Base-by-base conservation (phyloP, 2,113 vertebrate genomes). In the Xenopus borealis region DNA sequence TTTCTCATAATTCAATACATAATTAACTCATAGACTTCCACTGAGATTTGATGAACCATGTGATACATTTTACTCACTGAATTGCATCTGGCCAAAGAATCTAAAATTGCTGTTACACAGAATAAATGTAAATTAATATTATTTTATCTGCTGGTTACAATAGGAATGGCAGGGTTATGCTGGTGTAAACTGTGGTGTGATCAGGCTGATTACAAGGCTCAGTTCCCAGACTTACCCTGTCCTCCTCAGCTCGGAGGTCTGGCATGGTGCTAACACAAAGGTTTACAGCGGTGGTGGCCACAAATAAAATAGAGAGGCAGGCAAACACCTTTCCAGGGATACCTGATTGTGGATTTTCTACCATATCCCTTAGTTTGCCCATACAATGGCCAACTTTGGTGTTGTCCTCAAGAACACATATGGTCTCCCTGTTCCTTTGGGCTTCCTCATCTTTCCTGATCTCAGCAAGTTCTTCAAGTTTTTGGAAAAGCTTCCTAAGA, bases 231-330 rank as follows among this genome's bases (percentile, higher is more conserved):
- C 95, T 96, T 85, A 99, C 97, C 93, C 93, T 89, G 82, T 93
- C 93, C 79, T 98, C 97, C 81, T 98, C 96, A 12, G 95, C 95
- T 79, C 97, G 88, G 50, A 98, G 88, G 84, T 98, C 97, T 0
- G 97, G 97, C 97, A 99, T 98, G 80, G 97, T 99, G 89, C 97
- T 96, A 84, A 99, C 90, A 12, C 97, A 99, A 85, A 99, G 89
- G 87, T 95, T 99, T 83, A 99, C 77, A 0, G 97, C 96, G 0
- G 97, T 99, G 80, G 97, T 93, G 3, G 94, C 94, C 52, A 98
- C 97, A 79, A 99, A 98, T 78, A 98, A 85, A 62, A 99, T 91
- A 6, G 97, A 99, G 81, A 97, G 85, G 78, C 94, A 98, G 65
- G 97, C 97, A 18, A 99, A 99, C 80, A 98, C 89, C 91, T 98